Conservation (phyloP, 1,140 invertebrate species). For the Drosophila varians region DNA sequence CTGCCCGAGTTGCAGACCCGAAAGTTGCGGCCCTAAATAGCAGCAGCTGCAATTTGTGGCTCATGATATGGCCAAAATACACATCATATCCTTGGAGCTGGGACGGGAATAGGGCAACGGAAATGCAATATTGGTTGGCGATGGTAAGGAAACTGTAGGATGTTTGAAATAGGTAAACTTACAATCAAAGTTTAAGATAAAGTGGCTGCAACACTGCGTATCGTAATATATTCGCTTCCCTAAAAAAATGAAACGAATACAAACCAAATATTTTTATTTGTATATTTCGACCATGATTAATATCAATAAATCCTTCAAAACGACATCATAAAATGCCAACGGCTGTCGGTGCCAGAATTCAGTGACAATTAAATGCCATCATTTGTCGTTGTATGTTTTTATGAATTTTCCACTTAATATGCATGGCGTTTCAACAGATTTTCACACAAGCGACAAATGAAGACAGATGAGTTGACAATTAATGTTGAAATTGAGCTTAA, state of each 20-base stretch:
- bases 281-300: neutral
- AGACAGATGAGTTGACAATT: conserved; percentile 65
- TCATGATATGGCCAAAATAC: conserved; percentile 12
- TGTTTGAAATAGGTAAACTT: neutral
- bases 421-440: conserved; percentile 34
- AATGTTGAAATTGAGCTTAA: conserved; percentile 43
- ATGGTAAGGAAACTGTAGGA: neutral
- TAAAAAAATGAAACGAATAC: neutral
- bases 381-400: conserved; percentile 22
- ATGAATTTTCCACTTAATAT: conserved; percentile 42
- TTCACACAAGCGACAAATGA: conserved; percentile 36
- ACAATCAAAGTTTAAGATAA: too few relatives aligned
- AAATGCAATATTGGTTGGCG: conserved; percentile 28
- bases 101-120: neutral
- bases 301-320: conserved; percentile 5
- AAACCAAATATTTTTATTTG: neutral
- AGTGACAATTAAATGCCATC: conserved; percentile 48
- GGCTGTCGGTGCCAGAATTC: conserved; percentile 33
- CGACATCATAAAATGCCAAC: conserved; percentile 13
- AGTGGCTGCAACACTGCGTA: too few relatives aligned
- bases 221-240: too few relatives aligned
- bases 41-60: conserved; percentile 38
- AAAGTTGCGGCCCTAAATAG: conserved; percentile 36
- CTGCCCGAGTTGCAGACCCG: neutral
- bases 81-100: conserved; percentile 23